Conservation (phyloP, 2,797 vertebrate genomes). For the Diceros bicornis region DNA sequence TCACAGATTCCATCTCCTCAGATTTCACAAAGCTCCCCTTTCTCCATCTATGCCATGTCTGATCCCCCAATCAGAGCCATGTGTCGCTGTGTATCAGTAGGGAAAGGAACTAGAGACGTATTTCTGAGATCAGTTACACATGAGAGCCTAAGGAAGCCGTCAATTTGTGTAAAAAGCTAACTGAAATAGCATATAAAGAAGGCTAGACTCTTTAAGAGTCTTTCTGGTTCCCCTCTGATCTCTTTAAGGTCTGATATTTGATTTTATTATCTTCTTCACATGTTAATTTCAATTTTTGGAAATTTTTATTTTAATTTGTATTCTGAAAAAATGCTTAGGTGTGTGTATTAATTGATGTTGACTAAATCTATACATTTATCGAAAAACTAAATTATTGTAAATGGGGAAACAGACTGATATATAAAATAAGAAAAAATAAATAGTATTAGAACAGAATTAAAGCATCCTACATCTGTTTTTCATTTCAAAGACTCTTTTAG, state of each 20-base stretch:
- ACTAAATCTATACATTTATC: conserved; percentile 60
- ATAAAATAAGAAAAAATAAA: conserved; percentile 12
- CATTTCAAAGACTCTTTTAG: conserved; percentile 64
- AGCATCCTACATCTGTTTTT: conserved; percentile 71
- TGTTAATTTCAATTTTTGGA: conserved; percentile 41
- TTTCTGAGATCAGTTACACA: not conserved
- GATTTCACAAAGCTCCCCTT: conserved; percentile 10
- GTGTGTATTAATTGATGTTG: not conserved
- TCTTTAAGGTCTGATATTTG: conserved; percentile 10
- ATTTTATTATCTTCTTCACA: conserved; percentile 25
- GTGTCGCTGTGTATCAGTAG: not conserved
- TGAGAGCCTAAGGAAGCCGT: not conserved
- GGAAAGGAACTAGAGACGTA: not conserved
- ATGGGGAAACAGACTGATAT: not conserved
- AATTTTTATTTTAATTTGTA: not conserved
- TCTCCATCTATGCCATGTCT: not conserved
- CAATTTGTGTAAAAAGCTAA: not conserved
- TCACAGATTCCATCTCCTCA: conserved; percentile 38
- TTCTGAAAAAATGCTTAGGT: not conserved
- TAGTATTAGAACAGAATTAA: conserved; percentile 56
- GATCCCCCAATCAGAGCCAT: not conserved
- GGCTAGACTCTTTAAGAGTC: not conserved
- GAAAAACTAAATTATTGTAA: conserved; percentile 47
- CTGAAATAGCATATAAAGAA: conserved; percentile 15
- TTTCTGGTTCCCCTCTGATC: not conserved